Percentiles rank a stretch among this genome's conserved stretches.
Conservation (phyloP, 2,797 vertebrate genomes). For the Tachyglossus aculeatus region DNA sequence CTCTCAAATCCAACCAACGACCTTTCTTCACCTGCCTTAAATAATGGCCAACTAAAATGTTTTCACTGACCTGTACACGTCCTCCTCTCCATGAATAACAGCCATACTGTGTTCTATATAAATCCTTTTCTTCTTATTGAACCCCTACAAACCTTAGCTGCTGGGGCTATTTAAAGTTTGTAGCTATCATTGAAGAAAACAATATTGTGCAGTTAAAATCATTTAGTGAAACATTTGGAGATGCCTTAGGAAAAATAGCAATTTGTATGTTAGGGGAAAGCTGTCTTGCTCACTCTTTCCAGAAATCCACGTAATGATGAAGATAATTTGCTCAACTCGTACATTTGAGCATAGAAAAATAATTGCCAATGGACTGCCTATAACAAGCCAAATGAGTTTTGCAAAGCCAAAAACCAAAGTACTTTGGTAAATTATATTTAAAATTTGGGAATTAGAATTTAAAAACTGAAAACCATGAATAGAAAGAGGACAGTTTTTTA, state of each 20-base stretch:
- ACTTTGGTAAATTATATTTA: slow-evolving; percentile 48
- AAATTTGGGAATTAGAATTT: slow-evolving; percentile 54
- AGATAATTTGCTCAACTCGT: slow-evolving; percentile 56
- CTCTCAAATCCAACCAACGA: too few species aligned
- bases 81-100: too few species aligned
- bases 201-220: slow-evolving; percentile 51
- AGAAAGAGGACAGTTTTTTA: slow-evolving; percentile 45
- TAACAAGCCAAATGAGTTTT: slow-evolving; percentile 56
- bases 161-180: neutral
- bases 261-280: slow-evolving; percentile 43
- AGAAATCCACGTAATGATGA: slow-evolving; percentile 56
- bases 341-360: slow-evolving; percentile 53
- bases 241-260: slow-evolving; percentile 50
- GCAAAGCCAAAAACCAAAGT: slow-evolving; percentile 50
- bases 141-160: too few species aligned
- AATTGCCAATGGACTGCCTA: slow-evolving; percentile 32
- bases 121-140: too few species aligned
- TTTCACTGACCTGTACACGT: too few species aligned
- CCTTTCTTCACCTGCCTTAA: too few species aligned
- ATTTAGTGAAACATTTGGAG: slow-evolving; percentile 46
- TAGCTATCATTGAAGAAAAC: slow-evolving; percentile 41
- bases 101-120: too few species aligned
- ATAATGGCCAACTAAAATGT: too few species aligned
- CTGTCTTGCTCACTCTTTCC: slow-evolving; percentile 31
- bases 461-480: slow-evolving; percentile 56